Percentiles rank a stretch among this genome's conserved stretches.
phyloP scores from a whole-genome alignment of 2,797 vertebrate genomes.

The Chlorospingus semifuscus region DNA sequence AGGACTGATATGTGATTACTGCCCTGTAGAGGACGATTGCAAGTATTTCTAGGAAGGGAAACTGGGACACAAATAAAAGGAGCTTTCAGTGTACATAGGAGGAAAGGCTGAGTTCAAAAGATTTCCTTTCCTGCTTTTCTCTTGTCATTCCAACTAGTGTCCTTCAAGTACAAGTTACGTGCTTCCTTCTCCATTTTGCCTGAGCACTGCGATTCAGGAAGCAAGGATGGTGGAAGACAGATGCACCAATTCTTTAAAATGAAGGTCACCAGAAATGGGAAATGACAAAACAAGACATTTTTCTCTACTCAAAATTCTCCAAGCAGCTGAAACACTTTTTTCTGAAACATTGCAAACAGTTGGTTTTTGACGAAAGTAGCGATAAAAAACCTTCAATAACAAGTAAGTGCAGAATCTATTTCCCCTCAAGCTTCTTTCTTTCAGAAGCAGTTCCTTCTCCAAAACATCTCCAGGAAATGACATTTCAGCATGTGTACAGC shows the following conservation, averaged over 20 bases:
- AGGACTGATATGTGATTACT: neutral
- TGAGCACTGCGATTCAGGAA: neutral
- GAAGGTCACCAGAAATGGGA: neutral
- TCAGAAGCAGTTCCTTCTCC: constrained; percentile 4
- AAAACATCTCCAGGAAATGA: neutral
- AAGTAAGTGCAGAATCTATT: neutral
- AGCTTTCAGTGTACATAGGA: neutral
- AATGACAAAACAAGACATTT: neutral
- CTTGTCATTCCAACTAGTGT: neutral
- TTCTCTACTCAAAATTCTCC: neutral
- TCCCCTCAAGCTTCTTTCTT: neutral
- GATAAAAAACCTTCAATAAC: neutral
- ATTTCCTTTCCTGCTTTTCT: neutral
- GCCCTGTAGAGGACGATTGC: neutral
- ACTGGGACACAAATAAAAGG: neutral
- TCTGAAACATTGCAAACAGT: neutral
- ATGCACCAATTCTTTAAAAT: neutral
- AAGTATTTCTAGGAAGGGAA: neutral
- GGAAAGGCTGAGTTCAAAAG: neutral
- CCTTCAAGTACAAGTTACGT: neutral
- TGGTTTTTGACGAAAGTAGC: neutral
- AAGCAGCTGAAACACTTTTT: neutral
- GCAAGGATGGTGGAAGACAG: neutral
- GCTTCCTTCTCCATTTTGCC: neutral
- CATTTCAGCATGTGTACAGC: neutral